These are phyloP conservation scores for Cydia fagiglandana DNA, from an alignment of 1,140 invertebrate genomes.

Conservation along the genomic window DNA sequence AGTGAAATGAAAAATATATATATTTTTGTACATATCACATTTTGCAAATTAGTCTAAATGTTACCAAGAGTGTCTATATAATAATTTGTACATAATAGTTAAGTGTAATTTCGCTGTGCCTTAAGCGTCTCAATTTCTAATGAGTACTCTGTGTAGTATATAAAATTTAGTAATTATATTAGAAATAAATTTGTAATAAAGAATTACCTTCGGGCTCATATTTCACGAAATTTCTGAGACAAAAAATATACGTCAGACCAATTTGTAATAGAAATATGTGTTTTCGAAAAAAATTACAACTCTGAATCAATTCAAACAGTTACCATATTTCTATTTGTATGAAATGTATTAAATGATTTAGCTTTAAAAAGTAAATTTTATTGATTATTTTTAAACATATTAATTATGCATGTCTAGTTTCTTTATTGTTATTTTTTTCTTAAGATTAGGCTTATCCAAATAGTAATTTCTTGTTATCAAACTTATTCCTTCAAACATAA, in stretches of 20 bases:
- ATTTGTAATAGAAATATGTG: not conserved
- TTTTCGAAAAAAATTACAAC: not conserved
- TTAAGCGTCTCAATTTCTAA: constrained; percentile 77
- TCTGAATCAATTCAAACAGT: not conserved
- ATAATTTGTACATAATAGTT: constrained; percentile 56
- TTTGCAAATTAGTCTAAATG: constrained; percentile 66
- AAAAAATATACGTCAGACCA: constrained; percentile 22
- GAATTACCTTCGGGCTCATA: not conserved
- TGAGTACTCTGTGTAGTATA: constrained; percentile 61
- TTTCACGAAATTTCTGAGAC: constrained; percentile 10
- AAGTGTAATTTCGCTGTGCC: constrained; percentile 76
- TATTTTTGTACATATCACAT: constrained; percentile 79
- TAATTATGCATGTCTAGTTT: too few species aligned
- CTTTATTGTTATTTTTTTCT: too few species aligned
- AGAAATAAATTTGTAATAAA: constrained; percentile 62
- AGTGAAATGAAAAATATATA: constrained; percentile 63
- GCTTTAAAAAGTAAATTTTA: not conserved
- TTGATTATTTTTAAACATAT: too few species aligned
- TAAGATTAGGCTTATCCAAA: too few species aligned
- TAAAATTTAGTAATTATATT: constrained; percentile 43
- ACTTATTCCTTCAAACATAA: too few species aligned
- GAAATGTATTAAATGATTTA: not conserved
- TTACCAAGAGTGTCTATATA: constrained; percentile 72
- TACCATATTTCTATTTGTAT: not conserved
- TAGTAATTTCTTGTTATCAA: too few species aligned